phyloP scores from a whole-genome alignment of 2,888 invertebrate species.

The Agriotes lineatus region DNA sequence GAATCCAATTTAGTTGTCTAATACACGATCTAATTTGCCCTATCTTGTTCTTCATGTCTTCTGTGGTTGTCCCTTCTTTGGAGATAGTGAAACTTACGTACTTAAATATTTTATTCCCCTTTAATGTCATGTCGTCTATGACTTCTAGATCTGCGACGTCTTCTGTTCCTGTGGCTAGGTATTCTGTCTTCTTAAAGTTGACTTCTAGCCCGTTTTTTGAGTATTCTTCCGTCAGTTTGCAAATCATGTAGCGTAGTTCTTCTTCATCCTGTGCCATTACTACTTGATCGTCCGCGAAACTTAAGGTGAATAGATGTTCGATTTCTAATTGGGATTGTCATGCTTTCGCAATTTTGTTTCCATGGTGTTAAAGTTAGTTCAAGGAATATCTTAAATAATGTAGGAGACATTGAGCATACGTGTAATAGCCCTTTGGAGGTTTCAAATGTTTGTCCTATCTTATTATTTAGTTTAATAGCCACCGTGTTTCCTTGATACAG shows the following conservation, averaged over 20 bases:
- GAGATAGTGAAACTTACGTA: constrained; percentile 8
- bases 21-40: constrained; percentile 9
- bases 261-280: constrained; percentile 19
- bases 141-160: neutral
- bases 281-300: constrained; percentile 24
- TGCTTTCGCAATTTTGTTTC: constrained; percentile 19
- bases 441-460: too few species aligned
- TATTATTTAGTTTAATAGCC: too few species aligned
- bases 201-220: neutral
- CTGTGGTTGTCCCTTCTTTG: neutral
- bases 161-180: neutral
- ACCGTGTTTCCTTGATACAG: too few species aligned
- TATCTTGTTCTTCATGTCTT: constrained; percentile 1
- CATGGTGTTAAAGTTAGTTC: neutral
- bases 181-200: constrained; percentile 20
- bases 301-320: constrained; percentile 14
- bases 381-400: neutral
- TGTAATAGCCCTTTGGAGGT: neutral
- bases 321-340: neutral
- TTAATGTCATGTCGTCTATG: neutral
- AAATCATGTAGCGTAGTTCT: constrained; percentile 13
- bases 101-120: neutral
- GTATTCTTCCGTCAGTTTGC: constrained; percentile 21
- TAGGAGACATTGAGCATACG: neutral
- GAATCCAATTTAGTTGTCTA: neutral